Base-by-base conservation (phyloP, 2,797 vertebrate genomes). In the Catamblyrhynchus diadema region DNA sequence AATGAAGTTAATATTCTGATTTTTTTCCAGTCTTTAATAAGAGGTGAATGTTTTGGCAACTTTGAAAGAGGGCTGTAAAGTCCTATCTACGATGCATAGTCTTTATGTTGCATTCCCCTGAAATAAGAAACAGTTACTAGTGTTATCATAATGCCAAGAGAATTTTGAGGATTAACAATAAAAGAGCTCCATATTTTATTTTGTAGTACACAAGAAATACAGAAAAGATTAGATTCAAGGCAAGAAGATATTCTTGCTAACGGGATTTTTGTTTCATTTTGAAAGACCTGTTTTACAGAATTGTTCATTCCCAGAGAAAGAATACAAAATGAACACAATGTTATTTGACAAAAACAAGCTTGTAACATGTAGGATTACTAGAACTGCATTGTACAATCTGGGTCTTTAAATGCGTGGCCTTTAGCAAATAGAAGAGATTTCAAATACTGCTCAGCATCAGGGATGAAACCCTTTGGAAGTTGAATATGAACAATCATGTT, bases 301-400 rank as follows among this genome's bases (percentile, higher is more conserved):
- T 95, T 94, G 97, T 95, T 97, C 97, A 98, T 96, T 98, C 93
- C 71, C 65, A 84, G 81, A 94, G 57, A 80, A 94, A 90, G 90
- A 89, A 95, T 91, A 92, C 94, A 35, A 98, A 98, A 98, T 98
- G 97, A 98, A 96, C 98, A 98, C 97, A 73, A 78, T 96, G 96
- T 98, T 95, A 96, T 90, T 93, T 7, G 23, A 91, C 77, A 97
- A 94, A 94, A 96, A 97, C 96, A 97, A 95, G 94, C 94, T 95
- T 92, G 71, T 93, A 97, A 97, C 69, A 16, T 73, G 92, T 84
- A 72, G 97, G 98, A 98, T 98, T 98, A 98, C 90, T 45, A 93
- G 87, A 89, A 95, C 77, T 94, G 88, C 82, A 82, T 71, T 92
- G 94, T 79, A 91, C 70, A 95, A 88, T 96, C 94, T 96, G 80